Evolutionary conservation across 2,113 vertebrate genomes (phyloP).

Genomic region (Tachuris rubrigastra): DNA sequence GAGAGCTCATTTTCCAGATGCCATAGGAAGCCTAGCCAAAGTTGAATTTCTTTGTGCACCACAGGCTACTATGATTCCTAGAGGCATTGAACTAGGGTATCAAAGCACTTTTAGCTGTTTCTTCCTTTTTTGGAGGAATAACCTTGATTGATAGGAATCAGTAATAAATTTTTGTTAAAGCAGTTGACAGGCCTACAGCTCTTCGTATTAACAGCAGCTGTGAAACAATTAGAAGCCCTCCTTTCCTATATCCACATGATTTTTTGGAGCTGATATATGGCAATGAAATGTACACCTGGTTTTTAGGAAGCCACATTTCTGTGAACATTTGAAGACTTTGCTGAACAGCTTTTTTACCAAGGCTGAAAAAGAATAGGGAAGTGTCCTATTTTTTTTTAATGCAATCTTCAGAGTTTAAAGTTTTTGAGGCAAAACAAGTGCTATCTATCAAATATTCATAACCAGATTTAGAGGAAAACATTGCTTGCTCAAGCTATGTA

Average conservation of each 20-base stretch:
- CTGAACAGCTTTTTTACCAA: not conserved
- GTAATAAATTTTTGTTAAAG: not conserved
- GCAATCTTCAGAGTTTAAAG: slow-evolving; percentile 4
- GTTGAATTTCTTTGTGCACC: not conserved
- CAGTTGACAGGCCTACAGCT: not conserved
- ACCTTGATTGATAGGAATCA: not conserved
- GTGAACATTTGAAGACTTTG: not conserved
- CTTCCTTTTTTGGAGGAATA: not conserved
- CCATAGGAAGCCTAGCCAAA: not conserved
- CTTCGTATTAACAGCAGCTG: not conserved
- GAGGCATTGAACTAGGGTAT: not conserved
- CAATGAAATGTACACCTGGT: not conserved
- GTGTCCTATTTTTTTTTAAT: not conserved
- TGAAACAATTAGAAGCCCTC: not conserved
- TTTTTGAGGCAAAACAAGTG: not conserved
- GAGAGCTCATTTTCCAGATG: not conserved
- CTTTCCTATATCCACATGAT: not conserved
- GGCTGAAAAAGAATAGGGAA: slow-evolving; percentile 19
- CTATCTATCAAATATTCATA: slow-evolving; percentile 50
- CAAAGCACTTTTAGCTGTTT: not conserved
- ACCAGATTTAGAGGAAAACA: slow-evolving; percentile 35
- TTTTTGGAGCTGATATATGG: not conserved
- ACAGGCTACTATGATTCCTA: not conserved
- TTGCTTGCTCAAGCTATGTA: not conserved
- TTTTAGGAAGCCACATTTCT: slow-evolving; percentile 14